A percentile compares a stretch with the other conserved stretches of the same genome.
Evolutionary conservation across 2,113 vertebrate species (phyloP).

Genomic region (Ciconia maguari): DNA sequence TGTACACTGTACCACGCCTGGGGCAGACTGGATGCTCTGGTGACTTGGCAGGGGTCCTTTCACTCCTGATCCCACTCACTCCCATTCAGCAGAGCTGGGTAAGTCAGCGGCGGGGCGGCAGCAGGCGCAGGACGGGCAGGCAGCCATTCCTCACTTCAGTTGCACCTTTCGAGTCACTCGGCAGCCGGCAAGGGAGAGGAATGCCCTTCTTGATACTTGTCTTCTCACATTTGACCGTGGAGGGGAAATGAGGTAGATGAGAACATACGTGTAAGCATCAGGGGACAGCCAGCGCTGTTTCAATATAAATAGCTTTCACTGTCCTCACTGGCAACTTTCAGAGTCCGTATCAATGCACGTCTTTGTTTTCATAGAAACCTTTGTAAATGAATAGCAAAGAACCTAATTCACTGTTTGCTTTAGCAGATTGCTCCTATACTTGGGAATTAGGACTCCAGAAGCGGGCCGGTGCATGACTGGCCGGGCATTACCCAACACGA

Average conservation of each 20-base stretch:
- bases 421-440: not conserved
- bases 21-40: not conserved
- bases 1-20: not conserved
- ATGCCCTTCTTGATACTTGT: not conserved
- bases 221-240: not conserved
- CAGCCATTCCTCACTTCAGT: not conserved
- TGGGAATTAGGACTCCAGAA: not conserved
- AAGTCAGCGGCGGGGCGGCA: not conserved
- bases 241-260: not conserved
- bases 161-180: not conserved
- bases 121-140: not conserved
- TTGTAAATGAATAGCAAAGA: not conserved
- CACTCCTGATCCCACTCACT: not conserved
- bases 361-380: not conserved
- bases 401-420: not conserved
- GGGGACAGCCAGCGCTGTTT: not conserved
- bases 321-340: not conserved
- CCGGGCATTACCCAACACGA: not conserved
- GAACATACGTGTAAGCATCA: not conserved
- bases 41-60: not conserved
- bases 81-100: not conserved
- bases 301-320: not conserved
- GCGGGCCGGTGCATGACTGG: rapidly evolving
- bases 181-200: not conserved
- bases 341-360: not conserved